Evolutionary conservation across 2,113 vertebrate genomes (phyloP), one percentile per base, ranked within the genome.

Genomic region (Lepisosteus oculatus): DNA sequence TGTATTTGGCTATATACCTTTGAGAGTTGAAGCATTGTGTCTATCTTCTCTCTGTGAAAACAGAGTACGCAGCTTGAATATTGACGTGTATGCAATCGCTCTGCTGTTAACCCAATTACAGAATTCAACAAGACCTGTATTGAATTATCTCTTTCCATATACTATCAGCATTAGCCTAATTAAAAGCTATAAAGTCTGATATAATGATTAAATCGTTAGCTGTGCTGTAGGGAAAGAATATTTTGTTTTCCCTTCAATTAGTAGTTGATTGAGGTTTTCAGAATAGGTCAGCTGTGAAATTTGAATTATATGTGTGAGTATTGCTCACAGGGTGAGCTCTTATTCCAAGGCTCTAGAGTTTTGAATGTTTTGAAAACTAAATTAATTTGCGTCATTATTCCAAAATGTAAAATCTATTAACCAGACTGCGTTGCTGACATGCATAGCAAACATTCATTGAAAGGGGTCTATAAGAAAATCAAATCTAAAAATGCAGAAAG

Each of bases 241-340:
- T 96, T 95, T 85, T 83, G 73, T 93, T 92, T 94, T 92, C 93
- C 91, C 90, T 64, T 74, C 62, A 72, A 75, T 69, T 42, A 51
- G 47, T 51, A 51, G 94, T 97, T 90, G 96, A 97, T 97, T 97
- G 95, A 93, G 94, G 95, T 95, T 98, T 98, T 96, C 94, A 95
- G 90, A 91, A 92, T 94, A 95, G 96, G 94, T 98, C 96, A 97
- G 91, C 95, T 97, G 96, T 97, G 94, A 96, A 97, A 97, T 97
- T 89, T 95, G 95, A 95, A 98, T 97, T 95, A 96, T 93, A 95
- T 92, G 91, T 93, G 93, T 93, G 93, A 90, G 91, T 84, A 87
- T 90, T 86, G 92, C 90, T 91, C 92, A 89, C 92, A 90, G 92
- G 87, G 89, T 92, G 90, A 90, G 83, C 88, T 89, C 87, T 87